Percentiles rank a stretch among this genome's conserved stretches.
These are phyloP conservation scores for Pionites leucogaster DNA, from an alignment of 2,113 vertebrate genomes.

Conservation along the genomic window DNA sequence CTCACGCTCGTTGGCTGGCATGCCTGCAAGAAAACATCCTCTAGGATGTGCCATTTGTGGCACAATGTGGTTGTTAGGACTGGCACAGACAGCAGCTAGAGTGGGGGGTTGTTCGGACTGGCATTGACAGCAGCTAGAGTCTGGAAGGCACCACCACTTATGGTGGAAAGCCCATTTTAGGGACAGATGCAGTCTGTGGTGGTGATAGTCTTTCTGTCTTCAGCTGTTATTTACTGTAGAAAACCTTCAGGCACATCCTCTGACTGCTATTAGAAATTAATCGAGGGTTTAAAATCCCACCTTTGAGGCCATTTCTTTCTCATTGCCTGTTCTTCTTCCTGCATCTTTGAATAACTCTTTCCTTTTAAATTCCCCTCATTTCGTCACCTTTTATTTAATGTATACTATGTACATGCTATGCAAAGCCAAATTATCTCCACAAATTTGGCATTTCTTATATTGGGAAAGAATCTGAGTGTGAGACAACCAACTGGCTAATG, in stretches of 20 bases:
- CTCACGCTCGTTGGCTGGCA: fast-evolving
- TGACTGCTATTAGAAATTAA: background rate
- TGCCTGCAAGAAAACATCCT: background rate
- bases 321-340: background rate
- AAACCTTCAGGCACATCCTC: background rate
- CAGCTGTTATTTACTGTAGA: background rate
- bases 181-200: background rate
- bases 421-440: background rate
- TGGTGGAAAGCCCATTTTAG: background rate
- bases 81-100: background rate
- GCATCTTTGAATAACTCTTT: background rate
- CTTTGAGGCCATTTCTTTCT: background rate
- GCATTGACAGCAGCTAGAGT: background rate
- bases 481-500: background rate
- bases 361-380: background rate
- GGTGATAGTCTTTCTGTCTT: background rate
- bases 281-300: background rate
- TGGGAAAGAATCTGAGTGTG: fast-evolving
- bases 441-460: background rate
- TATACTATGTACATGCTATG: background rate
- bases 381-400: background rate
- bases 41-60: fast-evolving
- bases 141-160: background rate
- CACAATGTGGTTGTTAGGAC: background rate
- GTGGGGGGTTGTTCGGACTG: background rate